Evolutionary conservation across 2,113 vertebrate species (phyloP), one percentile per base, ranked within the genome.

Genomic region (Phoxinus phoxinus): DNA sequence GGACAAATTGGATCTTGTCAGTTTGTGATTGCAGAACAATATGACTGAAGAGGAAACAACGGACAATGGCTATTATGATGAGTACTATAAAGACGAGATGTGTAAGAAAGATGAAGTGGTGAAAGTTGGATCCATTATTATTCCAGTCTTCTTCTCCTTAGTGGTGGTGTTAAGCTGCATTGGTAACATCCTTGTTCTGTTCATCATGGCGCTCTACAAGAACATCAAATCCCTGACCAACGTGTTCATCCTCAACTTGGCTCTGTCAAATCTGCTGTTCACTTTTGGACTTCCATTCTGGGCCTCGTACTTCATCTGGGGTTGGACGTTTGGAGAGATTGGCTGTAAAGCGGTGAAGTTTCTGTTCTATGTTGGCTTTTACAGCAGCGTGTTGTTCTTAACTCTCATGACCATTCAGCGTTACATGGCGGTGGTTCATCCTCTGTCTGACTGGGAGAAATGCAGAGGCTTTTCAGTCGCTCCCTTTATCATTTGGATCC

Each of bases 161-260:
- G 75, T 79, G 35, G 75, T 79, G 2, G 46, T 71, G 23, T 19
- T 85, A 23, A 85, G 84, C 51, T 90, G 97, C 21, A 13, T 89
- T 0, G 97, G 97, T 86, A 99, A 99, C 89, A 88, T 91, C 69
- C 93, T 97, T 0, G 96, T 97, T 58, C 82, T 98, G n/a, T 94
- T 96, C 78, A 95, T 97, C 77, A 86, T 99, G 61, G 84, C 92
- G 58, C 94, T 93, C 65, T 96, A 95, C 0, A 96, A 99, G 91
- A 96, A 91, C n/a, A 89, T 97, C 13, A 94, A 91, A 75, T 96
- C 94, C 83, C 90, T 97, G 82, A 97, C 96, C 32, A 97, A 98
- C 15, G 35, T 96, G 89, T 97, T 97, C 88, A 96, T 98, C 89
- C 91, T 97, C 84, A 97, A 99, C 81, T 93, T 98, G 85, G 96